A percentile compares a stretch with the other conserved stretches of the same genome.
Conservation (phyloP, 2,113 vertebrate genomes). For the Myrmecobius fasciatus region DNA sequence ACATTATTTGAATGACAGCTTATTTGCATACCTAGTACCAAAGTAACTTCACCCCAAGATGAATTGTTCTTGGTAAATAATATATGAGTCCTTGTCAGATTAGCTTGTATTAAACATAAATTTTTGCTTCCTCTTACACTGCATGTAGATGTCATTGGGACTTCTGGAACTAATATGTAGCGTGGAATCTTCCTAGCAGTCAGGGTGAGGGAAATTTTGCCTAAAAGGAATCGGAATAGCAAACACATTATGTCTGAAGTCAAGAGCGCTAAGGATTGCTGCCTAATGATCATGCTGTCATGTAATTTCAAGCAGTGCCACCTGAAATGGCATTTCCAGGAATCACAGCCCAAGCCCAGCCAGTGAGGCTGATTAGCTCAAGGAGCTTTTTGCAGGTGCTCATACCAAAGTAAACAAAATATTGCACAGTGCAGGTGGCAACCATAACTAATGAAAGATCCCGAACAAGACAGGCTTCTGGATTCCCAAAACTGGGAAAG, state of each 20-base stretch:
- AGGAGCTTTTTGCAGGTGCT: background rate
- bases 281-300: background rate
- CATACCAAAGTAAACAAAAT: constrained; percentile 11
- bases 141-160: background rate
- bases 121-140: background rate
- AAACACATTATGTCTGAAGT: constrained; percentile 1
- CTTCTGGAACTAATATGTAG: constrained; percentile 1
- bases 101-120: constrained; percentile 20
- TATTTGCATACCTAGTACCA: background rate
- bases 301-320: constrained; percentile 15
- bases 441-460: background rate
- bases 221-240: constrained; percentile 32
- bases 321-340: background rate
- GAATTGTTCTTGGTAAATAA: background rate
- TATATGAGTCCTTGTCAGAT: background rate
- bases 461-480: background rate
- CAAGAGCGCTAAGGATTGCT: background rate
- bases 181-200: constrained; percentile 18
- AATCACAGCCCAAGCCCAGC: background rate
- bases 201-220: background rate
- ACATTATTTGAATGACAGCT: background rate
- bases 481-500: background rate
- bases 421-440: background rate
- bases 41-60: background rate
- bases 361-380: background rate